A percentile compares a stretch with the other conserved stretches of the same genome.
These are phyloP conservation scores for Graptemys geographica DNA, from an alignment of 2,797 vertebrate genomes.

Conservation along the genomic window DNA sequence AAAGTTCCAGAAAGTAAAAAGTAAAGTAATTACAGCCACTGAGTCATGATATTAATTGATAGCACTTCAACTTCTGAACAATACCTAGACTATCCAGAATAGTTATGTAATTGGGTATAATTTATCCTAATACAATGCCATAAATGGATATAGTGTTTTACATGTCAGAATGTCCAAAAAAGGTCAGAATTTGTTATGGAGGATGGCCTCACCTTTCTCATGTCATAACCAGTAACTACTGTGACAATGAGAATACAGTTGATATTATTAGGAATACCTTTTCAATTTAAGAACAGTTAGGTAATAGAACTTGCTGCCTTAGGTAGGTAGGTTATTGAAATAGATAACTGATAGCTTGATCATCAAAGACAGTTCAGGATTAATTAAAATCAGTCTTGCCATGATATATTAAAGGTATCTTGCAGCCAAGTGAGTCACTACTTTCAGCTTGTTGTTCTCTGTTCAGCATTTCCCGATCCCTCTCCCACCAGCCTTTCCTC, in stretches of 20 bases:
- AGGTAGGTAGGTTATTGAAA: background rate
- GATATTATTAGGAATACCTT: background rate
- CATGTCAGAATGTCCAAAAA: background rate
- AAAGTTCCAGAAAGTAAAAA: conserved; percentile 63
- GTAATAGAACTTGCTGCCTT: background rate
- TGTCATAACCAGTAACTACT: background rate
- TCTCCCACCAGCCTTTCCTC: background rate
- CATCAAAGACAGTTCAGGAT: conserved; percentile 5
- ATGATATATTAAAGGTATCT: background rate
- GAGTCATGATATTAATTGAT: conserved; percentile 20
- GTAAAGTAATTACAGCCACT: conserved; percentile 45
- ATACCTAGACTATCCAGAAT: background rate
- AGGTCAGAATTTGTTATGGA: background rate
- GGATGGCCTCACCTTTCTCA: background rate
- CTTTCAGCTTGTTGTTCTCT: background rate
- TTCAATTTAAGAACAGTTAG: background rate
- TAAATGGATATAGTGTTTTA: background rate
- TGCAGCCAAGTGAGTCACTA: background rate
- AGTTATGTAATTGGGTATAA: background rate
- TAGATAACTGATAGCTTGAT: background rate
- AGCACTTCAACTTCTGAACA: background rate
- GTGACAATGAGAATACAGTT: background rate
- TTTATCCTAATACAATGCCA: background rate
- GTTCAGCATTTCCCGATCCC: background rate
- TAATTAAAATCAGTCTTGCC: background rate